Evolutionary conservation across 2,888 invertebrate species (phyloP), one percentile per base, ranked within the genome.

Genomic region (Ypsolopha scabrella): DNA sequence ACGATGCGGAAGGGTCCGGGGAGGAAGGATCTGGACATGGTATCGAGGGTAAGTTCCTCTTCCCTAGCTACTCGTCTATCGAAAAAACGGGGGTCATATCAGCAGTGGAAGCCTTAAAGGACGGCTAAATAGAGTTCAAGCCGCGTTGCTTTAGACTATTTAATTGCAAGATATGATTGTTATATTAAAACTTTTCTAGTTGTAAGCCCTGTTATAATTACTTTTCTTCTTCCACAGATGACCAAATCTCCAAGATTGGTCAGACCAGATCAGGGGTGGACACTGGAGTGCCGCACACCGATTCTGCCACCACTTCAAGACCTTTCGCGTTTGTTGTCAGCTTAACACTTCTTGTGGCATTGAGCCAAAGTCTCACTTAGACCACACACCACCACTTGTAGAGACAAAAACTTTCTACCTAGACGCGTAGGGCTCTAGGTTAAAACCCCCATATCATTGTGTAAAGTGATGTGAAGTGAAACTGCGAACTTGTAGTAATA

Each of bases 1-100:
- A 89, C 54, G 86, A 87, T 51, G 78, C 75, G 0, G 82, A 82
- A 51, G 80, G 80, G 0, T 82, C 81, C 1, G 86, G 85, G 0
- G 86, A 83, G 10, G 82, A 85, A 47, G 87, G 87, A 10, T 87
- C 87, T 0, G 87, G 87, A 0, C 13, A 47, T 37, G 8, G 13
- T 6, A 47, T 43, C n/a, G 39, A 11, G 2, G n/a, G 39, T 39
- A 39, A 24, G 24, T 24, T 24, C 24, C 24, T 24, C 24, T 4
- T 24, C 24, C 4, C 24, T 24, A 24, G 24, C 24, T 24, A 24
- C 24, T 24, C 24, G 24, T 4, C 24, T 24, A 3, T 4, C 4
- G 24, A 24, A 24, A 24, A 24, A 24, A 4, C 24, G 24, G 4
- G 24, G 24, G 24, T 24, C 24, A 24, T 4, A 24, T 24, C 24